Conservation (phyloP, 2,888 invertebrate species). For the Drosophila nr. perissopoda region DNA sequence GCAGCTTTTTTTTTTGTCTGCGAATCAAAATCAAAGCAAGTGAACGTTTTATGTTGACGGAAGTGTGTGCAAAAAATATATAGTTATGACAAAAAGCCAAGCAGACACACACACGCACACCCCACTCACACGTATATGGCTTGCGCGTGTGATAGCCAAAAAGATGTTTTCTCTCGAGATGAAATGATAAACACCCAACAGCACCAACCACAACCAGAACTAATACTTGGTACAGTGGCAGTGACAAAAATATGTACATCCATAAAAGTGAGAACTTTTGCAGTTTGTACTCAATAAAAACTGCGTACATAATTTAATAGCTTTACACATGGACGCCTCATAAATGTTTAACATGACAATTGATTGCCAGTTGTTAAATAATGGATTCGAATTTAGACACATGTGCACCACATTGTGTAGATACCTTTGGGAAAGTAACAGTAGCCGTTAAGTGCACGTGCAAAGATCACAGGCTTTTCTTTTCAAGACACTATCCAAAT, state of each 20-base stretch:
- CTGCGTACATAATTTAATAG: background rate
- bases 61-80: slow-evolving; percentile 32
- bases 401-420: background rate
- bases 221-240: background rate
- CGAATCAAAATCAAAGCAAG: slow-evolving; percentile 38
- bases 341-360: background rate
- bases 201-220: slow-evolving; percentile 1
- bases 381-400: background rate
- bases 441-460: background rate
- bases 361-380: background rate
- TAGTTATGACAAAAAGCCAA: slow-evolving; percentile 15
- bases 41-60: slow-evolving; percentile 49
- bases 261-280: background rate
- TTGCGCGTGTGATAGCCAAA: slow-evolving; percentile 23
- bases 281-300: slow-evolving; percentile 6
- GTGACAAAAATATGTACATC: background rate
- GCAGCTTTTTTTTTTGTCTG: slow-evolving; percentile 38
- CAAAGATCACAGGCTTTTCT: background rate
- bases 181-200: slow-evolving; percentile 6
- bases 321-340: background rate
- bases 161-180: slow-evolving; percentile 13
- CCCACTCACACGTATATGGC: background rate
- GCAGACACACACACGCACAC: slow-evolving; percentile 7
- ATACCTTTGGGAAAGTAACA: background rate
- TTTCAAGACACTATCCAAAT: slow-evolving; percentile 21